Conservation (phyloP, 2,113 vertebrate species). For the Asarcornis scutulata region DNA sequence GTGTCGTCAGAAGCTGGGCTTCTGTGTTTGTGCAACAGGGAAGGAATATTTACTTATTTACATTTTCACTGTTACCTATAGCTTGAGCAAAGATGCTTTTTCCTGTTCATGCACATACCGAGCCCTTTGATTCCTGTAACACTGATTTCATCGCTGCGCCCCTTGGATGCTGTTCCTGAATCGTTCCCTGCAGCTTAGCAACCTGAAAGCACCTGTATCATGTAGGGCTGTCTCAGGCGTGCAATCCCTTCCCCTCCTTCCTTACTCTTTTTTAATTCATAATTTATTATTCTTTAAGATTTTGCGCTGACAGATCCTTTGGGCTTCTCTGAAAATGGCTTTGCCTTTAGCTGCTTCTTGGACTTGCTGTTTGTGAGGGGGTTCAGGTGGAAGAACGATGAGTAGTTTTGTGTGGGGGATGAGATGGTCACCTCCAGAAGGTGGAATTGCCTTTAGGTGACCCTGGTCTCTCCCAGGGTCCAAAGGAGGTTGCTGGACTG, state of each 20-base stretch:
- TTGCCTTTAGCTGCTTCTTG: neutral
- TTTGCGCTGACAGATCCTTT: neutral
- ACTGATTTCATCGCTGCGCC: neutral
- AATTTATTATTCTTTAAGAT: neutral
- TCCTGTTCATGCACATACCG: neutral
- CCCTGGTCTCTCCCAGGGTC: neutral
- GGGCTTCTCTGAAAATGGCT: neutral
- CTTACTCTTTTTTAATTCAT: neutral
- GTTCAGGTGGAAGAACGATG: neutral
- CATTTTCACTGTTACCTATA: neutral
- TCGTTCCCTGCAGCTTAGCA: conserved; percentile 3
- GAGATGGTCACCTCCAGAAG: neutral
- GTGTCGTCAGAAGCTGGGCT: neutral
- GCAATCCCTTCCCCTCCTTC: neutral
- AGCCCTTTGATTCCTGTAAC: neutral
- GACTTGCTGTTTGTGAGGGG: neutral
- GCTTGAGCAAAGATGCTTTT: neutral
- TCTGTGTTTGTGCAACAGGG: too few relatives aligned
- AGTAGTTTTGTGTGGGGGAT: neutral
- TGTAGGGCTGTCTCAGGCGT: accelerated
- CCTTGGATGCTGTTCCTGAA: neutral
- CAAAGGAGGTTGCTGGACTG: neutral
- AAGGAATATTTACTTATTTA: neutral
- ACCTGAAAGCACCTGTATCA: neutral
- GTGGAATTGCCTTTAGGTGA: neutral